phyloP scores from a whole-genome alignment of 2,888 invertebrate species.

The Folsomia candida region DNA sequence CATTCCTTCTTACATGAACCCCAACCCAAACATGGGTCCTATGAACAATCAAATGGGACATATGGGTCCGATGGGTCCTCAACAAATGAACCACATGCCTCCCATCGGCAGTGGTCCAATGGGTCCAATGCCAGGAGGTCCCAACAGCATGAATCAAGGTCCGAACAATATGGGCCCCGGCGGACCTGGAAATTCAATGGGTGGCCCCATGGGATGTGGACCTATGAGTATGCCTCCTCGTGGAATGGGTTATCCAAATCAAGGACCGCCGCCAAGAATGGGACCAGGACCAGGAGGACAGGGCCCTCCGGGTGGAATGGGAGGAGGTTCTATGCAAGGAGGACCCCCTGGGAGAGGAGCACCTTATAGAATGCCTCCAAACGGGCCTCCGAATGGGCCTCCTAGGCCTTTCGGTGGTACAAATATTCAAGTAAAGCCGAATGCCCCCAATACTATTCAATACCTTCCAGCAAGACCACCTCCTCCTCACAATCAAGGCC shows the following conservation, averaged over 20 bases:
- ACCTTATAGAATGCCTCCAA: slow-evolving; percentile 59
- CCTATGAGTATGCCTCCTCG: slow-evolving; percentile 34
- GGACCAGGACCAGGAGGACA: slow-evolving; percentile 50
- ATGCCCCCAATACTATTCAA: slow-evolving; percentile 96
- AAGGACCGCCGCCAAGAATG: slow-evolving; percentile 39
- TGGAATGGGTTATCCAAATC: slow-evolving; percentile 30
- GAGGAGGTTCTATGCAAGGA: slow-evolving; percentile 63
- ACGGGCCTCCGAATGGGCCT: slow-evolving; percentile 57
- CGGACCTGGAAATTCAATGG: slow-evolving; percentile 41
- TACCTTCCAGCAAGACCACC: slow-evolving; percentile 95
- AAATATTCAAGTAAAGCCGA: slow-evolving; percentile 91
- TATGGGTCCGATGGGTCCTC: slow-evolving; percentile 45
- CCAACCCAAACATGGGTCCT: slow-evolving; percentile 22
- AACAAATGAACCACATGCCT: slow-evolving; percentile 44
- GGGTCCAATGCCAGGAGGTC: slow-evolving; percentile 48
- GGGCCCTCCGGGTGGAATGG: slow-evolving; percentile 41
- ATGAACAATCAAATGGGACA: slow-evolving; percentile 27
- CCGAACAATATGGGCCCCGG: slow-evolving; percentile 47
- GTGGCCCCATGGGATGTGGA: slow-evolving; percentile 36
- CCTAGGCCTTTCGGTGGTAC: slow-evolving; percentile 67
- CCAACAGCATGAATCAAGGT: slow-evolving; percentile 40
- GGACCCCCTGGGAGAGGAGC: slow-evolving; percentile 52
- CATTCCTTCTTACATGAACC: slow-evolving; percentile 50
- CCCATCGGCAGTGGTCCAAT: slow-evolving; percentile 30
- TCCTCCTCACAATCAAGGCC: slow-evolving; percentile 54